These are phyloP conservation scores for Agrypnus murinus DNA, from an alignment of 2,888 invertebrate species.

Conservation along the genomic window DNA sequence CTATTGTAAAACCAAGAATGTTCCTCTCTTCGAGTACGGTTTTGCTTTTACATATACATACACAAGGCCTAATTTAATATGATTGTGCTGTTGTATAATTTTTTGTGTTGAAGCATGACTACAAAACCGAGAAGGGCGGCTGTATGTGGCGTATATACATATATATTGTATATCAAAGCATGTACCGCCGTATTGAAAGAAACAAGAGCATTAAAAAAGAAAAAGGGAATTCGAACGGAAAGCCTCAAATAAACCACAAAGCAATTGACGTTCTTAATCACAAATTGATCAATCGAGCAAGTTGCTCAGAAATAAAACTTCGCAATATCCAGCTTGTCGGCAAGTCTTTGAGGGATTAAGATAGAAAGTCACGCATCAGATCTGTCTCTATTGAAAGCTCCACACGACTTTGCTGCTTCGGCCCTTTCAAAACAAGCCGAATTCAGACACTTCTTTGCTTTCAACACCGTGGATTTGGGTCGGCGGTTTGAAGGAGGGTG, in stretches of 20 bases:
- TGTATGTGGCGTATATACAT: too few relatives aligned
- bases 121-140: constrained; percentile 44
- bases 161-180: constrained; percentile 51
- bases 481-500: constrained; percentile 63
- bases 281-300: constrained; percentile 65
- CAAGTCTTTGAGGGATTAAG: constrained; percentile 63
- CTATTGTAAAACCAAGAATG: too few relatives aligned
- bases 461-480: constrained; percentile 62
- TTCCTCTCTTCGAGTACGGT: background rate
- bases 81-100: constrained; percentile 43
- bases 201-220: constrained; percentile 45
- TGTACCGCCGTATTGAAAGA: constrained; percentile 48
- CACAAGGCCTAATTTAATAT: constrained; percentile 37
- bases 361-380: constrained; percentile 66
- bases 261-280: constrained; percentile 65
- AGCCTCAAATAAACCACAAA: constrained; percentile 61
- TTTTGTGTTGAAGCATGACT: constrained; percentile 32
- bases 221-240: constrained; percentile 50
- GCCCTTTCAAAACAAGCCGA: constrained; percentile 53
- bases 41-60: background rate
- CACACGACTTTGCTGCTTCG: constrained; percentile 46
- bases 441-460: constrained; percentile 60
- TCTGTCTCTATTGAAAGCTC: constrained; percentile 53
- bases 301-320: constrained; percentile 62
- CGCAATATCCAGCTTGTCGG: constrained; percentile 61